Evolutionary conservation across 2,888 invertebrate genomes (phyloP), one percentile per base, ranked within the genome.

Genomic region (Conistra vaccinii): DNA sequence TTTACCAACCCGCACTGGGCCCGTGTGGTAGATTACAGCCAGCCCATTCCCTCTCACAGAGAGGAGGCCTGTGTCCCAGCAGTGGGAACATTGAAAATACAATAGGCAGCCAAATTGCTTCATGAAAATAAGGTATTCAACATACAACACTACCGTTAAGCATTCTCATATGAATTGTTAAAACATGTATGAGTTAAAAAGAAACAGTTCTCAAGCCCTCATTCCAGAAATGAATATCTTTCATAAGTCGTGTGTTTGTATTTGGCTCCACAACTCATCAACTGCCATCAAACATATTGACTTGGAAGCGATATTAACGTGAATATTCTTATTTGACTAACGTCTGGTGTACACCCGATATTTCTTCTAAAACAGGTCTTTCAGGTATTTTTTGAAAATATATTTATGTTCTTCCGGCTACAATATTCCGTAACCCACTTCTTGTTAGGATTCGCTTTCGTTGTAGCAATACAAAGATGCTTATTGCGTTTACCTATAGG

Each of bases 211-310:
- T 29, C 29, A 29, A 63, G 20, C 45, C 14, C 39, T 32, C 12
- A 32, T 32, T 35, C 9, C 9, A 45, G 39, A 55, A 70, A 63
- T 62, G 9, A 78, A 55, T 32, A 39, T 32, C 17, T 71, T 57
- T 51, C 55, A 48, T 53, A 35, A 70, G 48, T 55, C 77, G 14
- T 48, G 6, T 76, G 60, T 78, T 78, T 66, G 65, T 78, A 14
- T 66, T 78, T 66, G 78, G 20, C 48, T 80, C 65, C 62, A 29
- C 35, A 45, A 67, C 80, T 78, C 78, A 80, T 78, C 73, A 78
- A 29, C 58, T 76, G 68, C 26, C 70, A n/a, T 32, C 77, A 55
- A 62, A 66, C 67, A 39, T 79, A 67, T 78, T 67, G 74, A 78
- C 62, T 67, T 17, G 23, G 29, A 35, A 61, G 29, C 67, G 60